phyloP scores from a whole-genome alignment of 2,113 vertebrate species.

The Stomatorhinus ivindoensis region DNA sequence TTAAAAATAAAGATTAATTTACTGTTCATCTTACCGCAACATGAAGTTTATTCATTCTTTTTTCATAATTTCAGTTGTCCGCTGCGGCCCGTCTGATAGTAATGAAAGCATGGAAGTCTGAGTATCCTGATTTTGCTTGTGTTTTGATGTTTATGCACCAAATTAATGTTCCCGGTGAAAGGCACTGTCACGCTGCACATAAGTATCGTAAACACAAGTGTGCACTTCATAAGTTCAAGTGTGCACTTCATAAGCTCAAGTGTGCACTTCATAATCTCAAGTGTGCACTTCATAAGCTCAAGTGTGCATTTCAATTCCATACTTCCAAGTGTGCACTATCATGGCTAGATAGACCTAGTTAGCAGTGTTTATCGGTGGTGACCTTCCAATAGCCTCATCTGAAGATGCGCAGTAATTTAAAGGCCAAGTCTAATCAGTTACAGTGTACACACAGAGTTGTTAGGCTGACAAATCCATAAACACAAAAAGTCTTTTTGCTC shows the following conservation, averaged over 20 bases:
- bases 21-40: background rate
- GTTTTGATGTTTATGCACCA: background rate
- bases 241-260: background rate
- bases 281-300: background rate
- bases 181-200: background rate
- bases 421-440: background rate
- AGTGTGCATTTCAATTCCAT: background rate
- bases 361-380: background rate
- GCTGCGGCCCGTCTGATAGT: background rate
- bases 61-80: background rate
- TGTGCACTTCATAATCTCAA: background rate
- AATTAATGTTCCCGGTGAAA: background rate
- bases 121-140: background rate
- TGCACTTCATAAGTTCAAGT: background rate
- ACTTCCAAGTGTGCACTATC: background rate
- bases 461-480: background rate
- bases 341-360: background rate
- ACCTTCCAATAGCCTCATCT: background rate
- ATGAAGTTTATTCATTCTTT: conserved; percentile 5
- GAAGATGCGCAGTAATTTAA: background rate
- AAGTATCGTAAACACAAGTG: background rate
- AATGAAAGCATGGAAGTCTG: background rate
- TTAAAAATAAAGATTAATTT: conserved; percentile 6
- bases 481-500: background rate
- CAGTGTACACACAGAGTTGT: background rate